Percentiles rank a stretch among this genome's conserved stretches.
Conservation (phyloP, 2,797 vertebrate genomes). For the Sebastes minor region DNA sequence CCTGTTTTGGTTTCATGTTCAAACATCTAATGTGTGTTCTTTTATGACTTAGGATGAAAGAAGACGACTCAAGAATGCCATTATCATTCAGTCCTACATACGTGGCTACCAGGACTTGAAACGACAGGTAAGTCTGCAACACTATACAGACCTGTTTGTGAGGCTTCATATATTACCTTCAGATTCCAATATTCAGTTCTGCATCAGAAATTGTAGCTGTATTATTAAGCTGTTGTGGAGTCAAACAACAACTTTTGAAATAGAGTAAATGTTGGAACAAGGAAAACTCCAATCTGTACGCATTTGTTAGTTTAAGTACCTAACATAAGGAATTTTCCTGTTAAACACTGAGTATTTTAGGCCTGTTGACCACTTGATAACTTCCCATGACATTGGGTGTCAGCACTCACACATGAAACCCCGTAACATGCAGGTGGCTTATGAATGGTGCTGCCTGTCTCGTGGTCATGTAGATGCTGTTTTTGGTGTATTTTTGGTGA, state of each 20-base stretch:
- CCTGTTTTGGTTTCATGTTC: not conserved
- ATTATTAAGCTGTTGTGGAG: not conserved
- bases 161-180: not conserved
- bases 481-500: not conserved
- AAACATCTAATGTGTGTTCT: not conserved
- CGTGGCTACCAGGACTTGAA: slow-evolving; percentile 95
- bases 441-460: not conserved
- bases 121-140: slow-evolving; percentile 85
- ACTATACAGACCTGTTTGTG: not conserved
- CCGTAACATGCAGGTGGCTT: not conserved
- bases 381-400: not conserved
- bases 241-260: not conserved
- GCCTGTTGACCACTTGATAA: not conserved
- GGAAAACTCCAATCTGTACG: not conserved
- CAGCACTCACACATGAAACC: not conserved
- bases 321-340: not conserved
- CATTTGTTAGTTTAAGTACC: not conserved
- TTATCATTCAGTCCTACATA: slow-evolving; percentile 97
- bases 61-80: slow-evolving; percentile 93
- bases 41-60: slow-evolving; percentile 91
- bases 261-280: not conserved
- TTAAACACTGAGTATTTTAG: not conserved
- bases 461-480: not conserved
- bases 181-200: not conserved
- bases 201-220: not conserved